Evolutionary conservation across 1,140 invertebrate species (phyloP).

Genomic region (Drosophila nannoptera): DNA sequence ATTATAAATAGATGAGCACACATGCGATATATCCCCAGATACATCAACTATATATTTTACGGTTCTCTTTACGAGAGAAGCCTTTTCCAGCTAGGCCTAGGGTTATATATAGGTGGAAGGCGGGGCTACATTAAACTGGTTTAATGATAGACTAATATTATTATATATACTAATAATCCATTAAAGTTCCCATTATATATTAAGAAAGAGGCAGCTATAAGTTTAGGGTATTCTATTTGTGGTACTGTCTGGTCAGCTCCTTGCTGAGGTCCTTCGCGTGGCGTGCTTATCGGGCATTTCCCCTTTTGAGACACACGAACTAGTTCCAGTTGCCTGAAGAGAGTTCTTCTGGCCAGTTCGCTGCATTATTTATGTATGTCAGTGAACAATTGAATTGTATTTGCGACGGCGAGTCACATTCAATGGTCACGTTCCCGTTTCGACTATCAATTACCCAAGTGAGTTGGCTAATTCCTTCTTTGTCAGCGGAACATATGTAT

Average conservation of each 20-base stretch:
- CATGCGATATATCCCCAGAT: neutral
- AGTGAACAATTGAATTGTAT: slow-evolving; percentile 38
- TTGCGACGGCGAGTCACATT: slow-evolving; percentile 10
- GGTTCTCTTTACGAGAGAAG: too few relatives aligned
- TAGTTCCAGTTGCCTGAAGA: slow-evolving; percentile 8
- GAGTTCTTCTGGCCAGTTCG: slow-evolving; percentile 5
- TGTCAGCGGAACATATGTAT: slow-evolving; percentile 10
- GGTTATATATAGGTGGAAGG: neutral
- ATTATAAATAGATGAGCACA: neutral
- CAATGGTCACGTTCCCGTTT: slow-evolving; percentile 33
- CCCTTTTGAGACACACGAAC: slow-evolving; percentile 3
- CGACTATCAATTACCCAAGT: slow-evolving; percentile 25
- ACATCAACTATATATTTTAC: slow-evolving; percentile 6
- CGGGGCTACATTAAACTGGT: neutral
- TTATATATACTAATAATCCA: too few relatives aligned
- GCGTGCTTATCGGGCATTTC: slow-evolving; percentile 24
- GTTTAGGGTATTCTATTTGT: too few relatives aligned
- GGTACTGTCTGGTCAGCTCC: too few relatives aligned
- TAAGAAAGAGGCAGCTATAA: too few relatives aligned
- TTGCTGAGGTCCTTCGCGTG: slow-evolving; percentile 3
- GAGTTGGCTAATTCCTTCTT: slow-evolving; percentile 7
- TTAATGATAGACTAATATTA: too few relatives aligned
- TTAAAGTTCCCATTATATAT: too few relatives aligned
- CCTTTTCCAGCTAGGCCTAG: neutral
- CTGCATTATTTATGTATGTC: slow-evolving; percentile 36